Evolutionary conservation across 2,113 vertebrate species (phyloP).

Genomic region (Pseudorasbora parva): DNA sequence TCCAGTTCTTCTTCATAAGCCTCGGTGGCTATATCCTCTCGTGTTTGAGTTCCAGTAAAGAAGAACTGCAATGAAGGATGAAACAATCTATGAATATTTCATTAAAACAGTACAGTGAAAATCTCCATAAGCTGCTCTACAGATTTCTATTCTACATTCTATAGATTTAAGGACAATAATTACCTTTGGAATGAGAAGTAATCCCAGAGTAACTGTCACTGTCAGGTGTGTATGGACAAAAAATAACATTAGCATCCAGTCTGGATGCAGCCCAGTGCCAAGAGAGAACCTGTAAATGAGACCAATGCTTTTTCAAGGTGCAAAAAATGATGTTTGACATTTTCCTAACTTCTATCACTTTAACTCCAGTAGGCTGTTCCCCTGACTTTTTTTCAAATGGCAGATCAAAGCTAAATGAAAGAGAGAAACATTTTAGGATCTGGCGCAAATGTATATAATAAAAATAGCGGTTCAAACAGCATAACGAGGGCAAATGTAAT

Average conservation of each 20-base stretch:
- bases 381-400: not conserved
- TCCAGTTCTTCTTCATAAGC: conserved; percentile 97
- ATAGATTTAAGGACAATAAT: conserved; percentile 30
- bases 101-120: not conserved
- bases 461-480: not conserved
- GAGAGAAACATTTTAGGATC: not conserved
- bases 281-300: conserved; percentile 85
- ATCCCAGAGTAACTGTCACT: conserved; percentile 90
- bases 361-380: not conserved
- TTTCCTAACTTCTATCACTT: not conserved
- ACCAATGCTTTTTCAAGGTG: not conserved
- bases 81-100: not conserved
- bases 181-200: conserved; percentile 97
- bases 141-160: not conserved
- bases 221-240: conserved; percentile 97
- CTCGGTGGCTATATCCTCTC: conserved; percentile 95
- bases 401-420: not conserved
- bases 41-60: conserved; percentile 88
- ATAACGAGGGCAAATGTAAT: conserved; percentile 2
- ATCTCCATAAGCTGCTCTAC: not conserved
- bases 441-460: not conserved
- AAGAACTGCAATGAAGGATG: conserved; percentile 81
- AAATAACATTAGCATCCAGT: conserved; percentile 96
- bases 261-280: conserved; percentile 89
- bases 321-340: not conserved